Evolutionary conservation across 1,140 invertebrate genomes (phyloP).

Genomic region (Drosophila cardini): DNA sequence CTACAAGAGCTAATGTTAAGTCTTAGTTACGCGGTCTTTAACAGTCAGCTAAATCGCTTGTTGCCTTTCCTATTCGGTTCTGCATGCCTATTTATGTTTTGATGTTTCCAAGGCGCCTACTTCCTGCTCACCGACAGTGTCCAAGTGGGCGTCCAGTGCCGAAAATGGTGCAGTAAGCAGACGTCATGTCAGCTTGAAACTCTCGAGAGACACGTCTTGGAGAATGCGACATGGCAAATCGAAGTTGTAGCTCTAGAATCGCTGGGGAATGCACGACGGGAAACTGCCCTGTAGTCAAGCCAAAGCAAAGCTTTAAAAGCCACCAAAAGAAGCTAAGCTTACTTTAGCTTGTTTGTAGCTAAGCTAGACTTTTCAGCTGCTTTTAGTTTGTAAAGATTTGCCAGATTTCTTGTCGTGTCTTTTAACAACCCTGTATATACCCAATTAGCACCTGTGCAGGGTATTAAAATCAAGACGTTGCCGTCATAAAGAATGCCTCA

Average conservation of each 20-base stretch:
- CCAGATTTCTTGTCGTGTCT: too few species aligned
- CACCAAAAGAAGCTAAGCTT: too few species aligned
- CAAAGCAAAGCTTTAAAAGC: too few species aligned
- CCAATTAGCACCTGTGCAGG: neutral
- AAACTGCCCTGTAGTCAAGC: neutral
- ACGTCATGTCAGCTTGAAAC: conserved; percentile 51
- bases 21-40: too few species aligned
- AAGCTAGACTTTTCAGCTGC: neutral
- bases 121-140: conserved; percentile 57
- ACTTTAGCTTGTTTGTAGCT: neutral
- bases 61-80: neutral
- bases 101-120: conserved; percentile 26
- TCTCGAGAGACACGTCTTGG: conserved; percentile 18
- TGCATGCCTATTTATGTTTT: neutral
- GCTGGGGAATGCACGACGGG: neutral
- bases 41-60: neutral
- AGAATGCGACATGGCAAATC: conserved; percentile 9
- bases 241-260: neutral
- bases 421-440: neutral
- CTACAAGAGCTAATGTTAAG: too few species aligned
- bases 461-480: conserved; percentile 48
- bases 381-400: too few species aligned
- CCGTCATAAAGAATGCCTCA: conserved; percentile 64
- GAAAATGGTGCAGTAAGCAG: conserved; percentile 69
- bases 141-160: conserved; percentile 59